Evolutionary conservation across 2,888 invertebrate species (phyloP).

Genomic region (Amphimallon solstitiale): DNA sequence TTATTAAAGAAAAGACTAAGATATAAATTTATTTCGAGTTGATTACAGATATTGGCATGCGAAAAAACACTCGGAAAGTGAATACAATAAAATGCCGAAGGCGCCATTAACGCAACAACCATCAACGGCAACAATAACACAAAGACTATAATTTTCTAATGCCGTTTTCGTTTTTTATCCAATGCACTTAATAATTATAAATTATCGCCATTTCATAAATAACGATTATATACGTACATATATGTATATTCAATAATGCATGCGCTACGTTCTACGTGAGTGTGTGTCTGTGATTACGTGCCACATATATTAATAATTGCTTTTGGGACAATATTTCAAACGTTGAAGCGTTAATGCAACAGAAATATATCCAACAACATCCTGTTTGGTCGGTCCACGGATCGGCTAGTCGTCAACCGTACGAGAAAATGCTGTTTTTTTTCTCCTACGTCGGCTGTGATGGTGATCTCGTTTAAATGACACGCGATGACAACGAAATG

Average conservation of each 20-base stretch:
- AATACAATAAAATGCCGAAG: constrained; percentile 19
- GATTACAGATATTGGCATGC: no score
- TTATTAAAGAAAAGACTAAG: no score
- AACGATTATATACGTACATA: constrained; percentile 17
- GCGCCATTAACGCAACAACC: constrained; percentile 29
- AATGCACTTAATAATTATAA: constrained; percentile 20
- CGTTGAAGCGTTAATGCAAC: constrained; percentile 23
- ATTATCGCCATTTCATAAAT: constrained; percentile 28
- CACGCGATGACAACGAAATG: no score
- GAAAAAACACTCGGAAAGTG: no score
- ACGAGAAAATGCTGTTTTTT: no score
- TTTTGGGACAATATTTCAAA: constrained; percentile 25
- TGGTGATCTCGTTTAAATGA: no score
- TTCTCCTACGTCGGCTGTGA: no score
- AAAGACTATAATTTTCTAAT: constrained; percentile 21
- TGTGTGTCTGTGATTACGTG: no score
- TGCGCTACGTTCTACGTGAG: no score
- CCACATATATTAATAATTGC: constrained; percentile 19
- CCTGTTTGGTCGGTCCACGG: constrained; percentile 24
- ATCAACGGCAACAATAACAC: constrained; percentile 10
- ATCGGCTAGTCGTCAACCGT: no score
- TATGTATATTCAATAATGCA: no score
- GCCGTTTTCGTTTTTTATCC: constrained; percentile 12
- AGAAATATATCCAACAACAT: constrained; percentile 36
- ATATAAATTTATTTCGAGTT: no score